Percentiles rank a stretch among this genome's conserved stretches.
Evolutionary conservation across 2,797 vertebrate genomes (phyloP).

Genomic region (Sebastes dallii): DNA sequence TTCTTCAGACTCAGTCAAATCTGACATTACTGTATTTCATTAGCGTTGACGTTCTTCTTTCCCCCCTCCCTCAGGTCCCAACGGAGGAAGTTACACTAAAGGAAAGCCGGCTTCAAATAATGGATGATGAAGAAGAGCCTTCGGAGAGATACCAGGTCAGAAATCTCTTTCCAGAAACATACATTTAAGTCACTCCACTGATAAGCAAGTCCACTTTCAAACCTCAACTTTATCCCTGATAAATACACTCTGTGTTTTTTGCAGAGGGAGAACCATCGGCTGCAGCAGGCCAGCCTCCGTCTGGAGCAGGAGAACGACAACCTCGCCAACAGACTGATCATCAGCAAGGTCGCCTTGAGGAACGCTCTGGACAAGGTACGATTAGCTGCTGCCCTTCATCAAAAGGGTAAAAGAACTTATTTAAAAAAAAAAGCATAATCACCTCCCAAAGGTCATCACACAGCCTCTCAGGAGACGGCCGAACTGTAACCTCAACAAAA

Average conservation of each 20-base stretch:
- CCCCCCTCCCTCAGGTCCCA: slow-evolving; percentile 59
- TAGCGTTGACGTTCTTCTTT: not conserved
- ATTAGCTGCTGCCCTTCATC: not conserved
- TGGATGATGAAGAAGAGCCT: slow-evolving; percentile 62
- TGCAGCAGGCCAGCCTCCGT: slow-evolving; percentile 91
- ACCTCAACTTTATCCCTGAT: not conserved
- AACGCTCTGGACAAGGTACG: slow-evolving; percentile 90
- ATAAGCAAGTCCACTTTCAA: not conserved
- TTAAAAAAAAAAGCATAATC: slow-evolving; percentile 30
- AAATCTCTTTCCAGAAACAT: not conserved
- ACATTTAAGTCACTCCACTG: not conserved
- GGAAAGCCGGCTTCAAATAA: slow-evolving; percentile 59
- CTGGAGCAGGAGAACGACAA: slow-evolving; percentile 96
- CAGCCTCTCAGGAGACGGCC: not conserved
- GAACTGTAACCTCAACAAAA: not conserved
- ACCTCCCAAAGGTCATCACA: not conserved
- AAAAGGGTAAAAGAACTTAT: slow-evolving; percentile 16
- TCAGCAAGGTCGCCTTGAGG: slow-evolving; percentile 91
- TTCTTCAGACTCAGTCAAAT: slow-evolving; percentile 34
- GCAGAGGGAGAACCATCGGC: slow-evolving; percentile 89
- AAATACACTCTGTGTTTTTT: slow-evolving; percentile 11
- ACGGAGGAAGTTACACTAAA: slow-evolving; percentile 65
- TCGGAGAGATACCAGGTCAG: slow-evolving; percentile 78
- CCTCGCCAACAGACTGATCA: slow-evolving; percentile 91
- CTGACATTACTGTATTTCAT: slow-evolving; percentile 22